These are phyloP conservation scores for Masticophis lateralis DNA, from an alignment of 2,797 vertebrate genomes.

Conservation along the genomic window DNA sequence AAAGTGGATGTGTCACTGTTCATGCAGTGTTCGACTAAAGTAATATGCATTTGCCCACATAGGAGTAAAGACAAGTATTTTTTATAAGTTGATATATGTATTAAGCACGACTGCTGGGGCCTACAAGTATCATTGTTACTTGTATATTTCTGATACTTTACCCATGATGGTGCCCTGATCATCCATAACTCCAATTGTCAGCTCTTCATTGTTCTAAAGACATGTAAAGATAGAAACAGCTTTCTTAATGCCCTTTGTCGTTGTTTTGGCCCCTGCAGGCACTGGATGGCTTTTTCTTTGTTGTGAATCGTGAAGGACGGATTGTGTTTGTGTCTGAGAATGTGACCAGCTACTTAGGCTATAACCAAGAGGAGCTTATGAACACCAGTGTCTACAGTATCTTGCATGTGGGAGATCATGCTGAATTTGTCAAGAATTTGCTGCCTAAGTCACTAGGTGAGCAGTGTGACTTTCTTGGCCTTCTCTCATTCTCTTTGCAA, in stretches of 20 bases:
- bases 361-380: constrained; percentile 93
- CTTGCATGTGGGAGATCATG: constrained; percentile 93
- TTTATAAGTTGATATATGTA: neutral
- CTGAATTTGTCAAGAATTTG: constrained; percentile 92
- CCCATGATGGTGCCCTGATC: neutral
- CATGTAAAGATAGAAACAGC: neutral
- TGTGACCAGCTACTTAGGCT: constrained; percentile 90
- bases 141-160: neutral
- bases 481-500: neutral
- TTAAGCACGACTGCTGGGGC: neutral
- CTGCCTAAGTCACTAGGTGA: constrained; percentile 93
- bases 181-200: neutral
- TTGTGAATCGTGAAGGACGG: constrained; percentile 92
- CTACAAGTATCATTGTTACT: neutral
- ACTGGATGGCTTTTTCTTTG: constrained; percentile 93
- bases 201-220: neutral
- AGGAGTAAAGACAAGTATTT: neutral
- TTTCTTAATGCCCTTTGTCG: neutral
- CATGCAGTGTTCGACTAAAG: neutral
- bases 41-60: neutral
- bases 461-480: constrained; percentile 7
- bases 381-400: constrained; percentile 95
- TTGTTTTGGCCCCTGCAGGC: constrained; percentile 72
- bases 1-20: neutral
- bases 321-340: constrained; percentile 94